Conservation (phyloP, 1,140 invertebrate species). For the Drosophila chauvacae region DNA sequence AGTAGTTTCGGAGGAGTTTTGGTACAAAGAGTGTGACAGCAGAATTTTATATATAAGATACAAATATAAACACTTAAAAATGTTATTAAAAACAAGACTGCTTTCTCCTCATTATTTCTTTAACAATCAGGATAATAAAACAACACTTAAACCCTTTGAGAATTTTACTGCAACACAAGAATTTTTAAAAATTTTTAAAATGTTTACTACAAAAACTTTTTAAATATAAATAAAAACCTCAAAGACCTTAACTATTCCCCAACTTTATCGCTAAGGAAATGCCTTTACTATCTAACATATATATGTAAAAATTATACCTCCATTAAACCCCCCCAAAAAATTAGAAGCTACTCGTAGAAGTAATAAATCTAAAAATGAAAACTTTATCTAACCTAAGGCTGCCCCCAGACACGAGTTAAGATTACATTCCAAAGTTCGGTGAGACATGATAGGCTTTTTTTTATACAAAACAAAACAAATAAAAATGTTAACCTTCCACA, state of each 20-base stretch:
- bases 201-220: background rate
- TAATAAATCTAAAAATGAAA: constrained; percentile 8
- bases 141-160: too few relatives aligned
- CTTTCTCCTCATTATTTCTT: background rate
- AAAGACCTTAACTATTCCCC: background rate
- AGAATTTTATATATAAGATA: too few relatives aligned
- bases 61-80: background rate
- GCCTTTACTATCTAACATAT: constrained; percentile 11
- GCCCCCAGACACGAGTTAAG: background rate
- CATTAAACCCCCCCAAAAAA: background rate
- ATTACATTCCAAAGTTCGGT: constrained; percentile 11
- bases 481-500: constrained; percentile 11
- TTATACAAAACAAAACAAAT: background rate
- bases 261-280: constrained; percentile 22
- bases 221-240: background rate
- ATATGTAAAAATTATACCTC: background rate
- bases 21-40: too few relatives aligned
- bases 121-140: too few relatives aligned
- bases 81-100: background rate
- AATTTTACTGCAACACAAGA: too few relatives aligned
- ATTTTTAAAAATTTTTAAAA: background rate
- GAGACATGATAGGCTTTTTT: background rate
- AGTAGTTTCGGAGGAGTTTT: too few relatives aligned
- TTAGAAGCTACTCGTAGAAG: background rate
- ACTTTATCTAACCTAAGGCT: constrained; percentile 27